Conservation (phyloP, 2,797 vertebrate species). For the Coregonus sp. region DNA sequence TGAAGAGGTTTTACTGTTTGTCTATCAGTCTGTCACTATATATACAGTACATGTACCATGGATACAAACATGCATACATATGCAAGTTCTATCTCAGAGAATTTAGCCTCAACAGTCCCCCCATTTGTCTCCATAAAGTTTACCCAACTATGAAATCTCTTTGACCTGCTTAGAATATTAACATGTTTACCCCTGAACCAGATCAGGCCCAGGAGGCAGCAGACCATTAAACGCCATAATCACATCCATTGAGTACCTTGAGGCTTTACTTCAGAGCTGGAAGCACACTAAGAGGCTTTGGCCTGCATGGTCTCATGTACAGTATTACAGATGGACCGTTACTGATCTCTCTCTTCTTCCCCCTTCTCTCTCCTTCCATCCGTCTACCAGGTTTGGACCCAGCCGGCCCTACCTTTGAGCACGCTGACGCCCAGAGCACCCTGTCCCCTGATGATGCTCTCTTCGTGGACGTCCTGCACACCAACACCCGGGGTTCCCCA, state of each 20-base stretch:
- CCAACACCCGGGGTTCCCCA: conserved; percentile 91
- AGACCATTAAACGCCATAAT: conserved; percentile 30
- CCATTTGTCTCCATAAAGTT: conserved; percentile 38
- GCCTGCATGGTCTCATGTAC: not conserved
- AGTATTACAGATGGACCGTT: not conserved
- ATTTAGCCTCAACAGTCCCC: conserved; percentile 8
- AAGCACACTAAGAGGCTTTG: not conserved
- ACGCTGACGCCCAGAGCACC: conserved; percentile 83
- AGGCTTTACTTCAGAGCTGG: conserved; percentile 17
- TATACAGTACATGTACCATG: not conserved
- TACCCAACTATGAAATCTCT: conserved; percentile 44
- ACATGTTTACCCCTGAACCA: conserved; percentile 39
- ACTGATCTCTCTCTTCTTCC: not conserved
- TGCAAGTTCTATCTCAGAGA: not conserved
- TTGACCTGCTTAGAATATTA: conserved; percentile 57
- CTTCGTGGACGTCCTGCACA: conserved; percentile 96
- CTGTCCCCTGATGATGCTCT: conserved; percentile 90
- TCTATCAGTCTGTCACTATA: not conserved
- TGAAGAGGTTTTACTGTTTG: not conserved
- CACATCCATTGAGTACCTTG: conserved; percentile 22
- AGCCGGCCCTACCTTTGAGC: conserved; percentile 92
- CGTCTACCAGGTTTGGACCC: conserved; percentile 86
- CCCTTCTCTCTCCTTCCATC: not conserved
- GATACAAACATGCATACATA: conserved; percentile 7
- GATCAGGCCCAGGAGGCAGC: conserved; percentile 14